These are phyloP conservation scores for Piaya cayana DNA, from an alignment of 2,113 vertebrate genomes.

Conservation along the genomic window DNA sequence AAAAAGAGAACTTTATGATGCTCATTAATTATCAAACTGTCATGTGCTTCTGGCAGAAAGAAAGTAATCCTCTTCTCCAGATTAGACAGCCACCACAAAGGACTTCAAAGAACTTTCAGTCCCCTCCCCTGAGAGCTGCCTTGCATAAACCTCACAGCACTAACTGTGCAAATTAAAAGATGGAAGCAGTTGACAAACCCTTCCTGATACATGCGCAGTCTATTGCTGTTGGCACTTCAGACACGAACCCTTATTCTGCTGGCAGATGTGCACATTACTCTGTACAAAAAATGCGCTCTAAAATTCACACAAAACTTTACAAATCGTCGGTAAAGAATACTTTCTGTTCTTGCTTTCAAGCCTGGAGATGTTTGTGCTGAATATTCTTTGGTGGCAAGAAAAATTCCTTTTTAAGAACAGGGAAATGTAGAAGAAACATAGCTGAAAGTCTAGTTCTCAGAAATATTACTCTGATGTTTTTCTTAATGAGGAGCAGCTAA, in stretches of 20 bases:
- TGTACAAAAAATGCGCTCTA: not conserved
- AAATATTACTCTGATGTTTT: constrained; percentile 41
- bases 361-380: constrained; percentile 2
- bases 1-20: constrained; percentile 94
- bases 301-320: constrained; percentile 42
- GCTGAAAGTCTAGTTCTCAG: constrained; percentile 13
- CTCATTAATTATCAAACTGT: constrained; percentile 95
- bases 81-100: constrained; percentile 92
- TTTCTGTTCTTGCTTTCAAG: constrained; percentile 13
- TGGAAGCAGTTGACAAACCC: constrained; percentile 68
- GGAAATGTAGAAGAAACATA: constrained; percentile 4
- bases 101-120: constrained; percentile 88
- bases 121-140: constrained; percentile 78
- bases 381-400: not conserved
- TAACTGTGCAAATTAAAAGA: constrained; percentile 79
- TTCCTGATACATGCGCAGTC: constrained; percentile 56
- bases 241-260: constrained; percentile 29
- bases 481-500: constrained; percentile 29
- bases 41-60: constrained; percentile 84
- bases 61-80: constrained; percentile 86
- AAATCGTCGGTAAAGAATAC: constrained; percentile 37
- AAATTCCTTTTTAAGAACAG: not conserved
- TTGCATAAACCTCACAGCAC: constrained; percentile 86
- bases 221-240: constrained; percentile 61
- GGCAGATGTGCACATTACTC: constrained; percentile 24